phyloP scores from a whole-genome alignment of 2,113 vertebrate species.

The Phocoena sinus region DNA sequence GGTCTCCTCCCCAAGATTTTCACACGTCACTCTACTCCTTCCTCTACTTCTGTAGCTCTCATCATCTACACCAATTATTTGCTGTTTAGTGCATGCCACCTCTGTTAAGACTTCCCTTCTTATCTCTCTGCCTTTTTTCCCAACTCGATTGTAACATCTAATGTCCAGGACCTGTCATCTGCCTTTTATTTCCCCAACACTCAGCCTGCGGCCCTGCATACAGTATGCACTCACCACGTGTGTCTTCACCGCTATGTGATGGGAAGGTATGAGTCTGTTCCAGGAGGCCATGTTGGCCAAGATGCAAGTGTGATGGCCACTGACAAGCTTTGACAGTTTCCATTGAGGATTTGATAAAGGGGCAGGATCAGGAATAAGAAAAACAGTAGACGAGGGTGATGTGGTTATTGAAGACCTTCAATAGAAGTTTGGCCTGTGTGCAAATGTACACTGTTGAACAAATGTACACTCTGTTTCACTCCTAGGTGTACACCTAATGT shows the following conservation, averaged over 20 bases:
- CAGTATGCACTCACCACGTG: background rate
- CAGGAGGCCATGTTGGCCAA: background rate
- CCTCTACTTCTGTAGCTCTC: background rate
- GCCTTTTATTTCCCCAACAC: background rate
- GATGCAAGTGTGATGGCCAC: background rate
- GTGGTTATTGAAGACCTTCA: background rate
- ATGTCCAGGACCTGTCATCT: background rate
- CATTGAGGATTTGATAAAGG: background rate
- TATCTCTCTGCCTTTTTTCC: background rate
- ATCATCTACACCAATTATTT: background rate
- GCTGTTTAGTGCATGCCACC: background rate
- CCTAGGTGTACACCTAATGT: background rate
- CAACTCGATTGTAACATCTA: background rate
- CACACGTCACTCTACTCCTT: background rate
- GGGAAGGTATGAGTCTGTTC: background rate
- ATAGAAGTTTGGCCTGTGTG: background rate
- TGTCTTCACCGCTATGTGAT: background rate
- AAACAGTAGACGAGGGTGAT: background rate
- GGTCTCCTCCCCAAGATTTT: background rate
- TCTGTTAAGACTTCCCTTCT: background rate
- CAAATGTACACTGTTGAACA: background rate
- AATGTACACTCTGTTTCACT: background rate
- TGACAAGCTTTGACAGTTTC: background rate
- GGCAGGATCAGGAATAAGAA: background rate
- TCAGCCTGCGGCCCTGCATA: background rate